Base-by-base conservation (phyloP, 1,140 invertebrate species). In the Megalopta genalis region DNA sequence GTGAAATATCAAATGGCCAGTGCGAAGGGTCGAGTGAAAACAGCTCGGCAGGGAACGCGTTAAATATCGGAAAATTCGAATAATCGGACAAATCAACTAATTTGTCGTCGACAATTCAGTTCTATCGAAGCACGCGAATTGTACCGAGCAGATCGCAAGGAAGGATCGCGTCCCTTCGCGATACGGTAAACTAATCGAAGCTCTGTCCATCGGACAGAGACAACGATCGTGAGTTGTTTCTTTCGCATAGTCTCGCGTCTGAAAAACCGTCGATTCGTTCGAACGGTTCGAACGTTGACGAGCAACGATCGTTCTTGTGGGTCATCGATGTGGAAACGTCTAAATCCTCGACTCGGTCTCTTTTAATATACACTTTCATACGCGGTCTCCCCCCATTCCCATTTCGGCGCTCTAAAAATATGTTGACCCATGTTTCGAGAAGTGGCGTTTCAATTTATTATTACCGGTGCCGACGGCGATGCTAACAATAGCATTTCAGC, bases 401-500 rank as follows among this genome's bases (percentile, higher is more conserved):
- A 71, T 81, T 76, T 72, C 83, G 77, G 76, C 49, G 63, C 21
- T 68, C 91, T 90, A 92, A 91, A 92, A 91, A 92, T 93, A 93
- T 81, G 76, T 88, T 92, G 91, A 92, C 91, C 91, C 84, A 91
- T 85, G 90, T 91, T 92, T 92, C 90, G 80, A 88, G 86, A 89
- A 90, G 88, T 90, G 86, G 85, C 84, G 87, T 89, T 90, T 88
- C 83, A 86, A 89, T 91, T 91, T 92, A 93, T 93, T 92, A 93
- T 93, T 92, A 91, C 88, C 91, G 87, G 85, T 88, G 82, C 27
- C 81, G 66, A 84, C 86, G 84, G 72, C 76, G 64, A 77, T 86
- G 87, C 91, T 92, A 93, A 93, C 92, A 93, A 93, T 93, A 93
- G 92, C 87, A 87, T 89, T 87, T 86, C 84, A 84, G 90, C 86